Evolutionary conservation across 2,113 vertebrate species (phyloP).

Genomic region (Okapia johnstoni): DNA sequence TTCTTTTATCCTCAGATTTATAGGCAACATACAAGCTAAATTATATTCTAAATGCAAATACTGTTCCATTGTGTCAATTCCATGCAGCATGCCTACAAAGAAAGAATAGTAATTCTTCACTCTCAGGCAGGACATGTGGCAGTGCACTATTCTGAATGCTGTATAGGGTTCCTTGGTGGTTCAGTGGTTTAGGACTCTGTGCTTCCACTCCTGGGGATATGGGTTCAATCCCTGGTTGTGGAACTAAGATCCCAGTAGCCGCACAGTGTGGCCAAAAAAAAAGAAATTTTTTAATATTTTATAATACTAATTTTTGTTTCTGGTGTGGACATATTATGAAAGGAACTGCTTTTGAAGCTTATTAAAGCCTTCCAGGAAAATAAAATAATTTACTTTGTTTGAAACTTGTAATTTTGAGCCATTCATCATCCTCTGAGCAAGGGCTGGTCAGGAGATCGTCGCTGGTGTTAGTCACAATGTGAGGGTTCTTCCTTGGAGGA

Average conservation of each 20-base stretch:
- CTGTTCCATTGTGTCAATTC: slow-evolving; percentile 85
- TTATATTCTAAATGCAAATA: slow-evolving; percentile 88
- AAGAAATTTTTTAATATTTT: slow-evolving; percentile 70
- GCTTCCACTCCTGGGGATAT: not conserved
- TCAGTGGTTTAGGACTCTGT: not conserved
- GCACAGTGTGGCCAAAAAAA: not conserved
- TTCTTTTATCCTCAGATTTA: slow-evolving; percentile 81
- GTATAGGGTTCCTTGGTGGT: not conserved
- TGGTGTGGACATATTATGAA: slow-evolving; percentile 80
- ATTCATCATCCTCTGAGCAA: slow-evolving; percentile 91
- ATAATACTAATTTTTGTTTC: slow-evolving; percentile 81
- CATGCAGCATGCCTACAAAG: slow-evolving; percentile 89
- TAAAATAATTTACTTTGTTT: slow-evolving; percentile 86
- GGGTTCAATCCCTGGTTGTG: not conserved
- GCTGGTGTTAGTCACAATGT: slow-evolving; percentile 85
- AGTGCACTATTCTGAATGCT: slow-evolving; percentile 84
- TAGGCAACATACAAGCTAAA: slow-evolving; percentile 88
- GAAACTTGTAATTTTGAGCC: slow-evolving; percentile 65
- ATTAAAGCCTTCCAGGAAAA: slow-evolving; percentile 83
- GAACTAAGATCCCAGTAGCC: not conserved
- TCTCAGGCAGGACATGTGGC: slow-evolving; percentile 85
- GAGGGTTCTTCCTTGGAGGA: slow-evolving; percentile 82
- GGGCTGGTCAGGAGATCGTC: slow-evolving; percentile 88
- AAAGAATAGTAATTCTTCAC: slow-evolving; percentile 84
- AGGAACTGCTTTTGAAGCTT: slow-evolving; percentile 85